Conservation (phyloP, 2,113 vertebrate species). For the Charina bottae region DNA sequence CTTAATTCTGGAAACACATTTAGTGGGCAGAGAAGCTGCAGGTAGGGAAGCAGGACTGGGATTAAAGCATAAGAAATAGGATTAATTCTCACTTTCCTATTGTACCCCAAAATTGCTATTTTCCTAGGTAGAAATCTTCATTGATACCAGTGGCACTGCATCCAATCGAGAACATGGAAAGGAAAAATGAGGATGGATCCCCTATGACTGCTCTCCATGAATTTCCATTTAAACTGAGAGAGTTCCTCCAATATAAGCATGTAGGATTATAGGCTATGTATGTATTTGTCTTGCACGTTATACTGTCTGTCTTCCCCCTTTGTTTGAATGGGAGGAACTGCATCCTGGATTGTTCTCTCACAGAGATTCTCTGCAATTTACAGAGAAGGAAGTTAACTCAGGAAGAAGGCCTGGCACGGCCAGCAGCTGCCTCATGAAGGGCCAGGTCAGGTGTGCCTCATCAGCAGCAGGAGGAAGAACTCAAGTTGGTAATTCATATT, state of each 20-base stretch:
- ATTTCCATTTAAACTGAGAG: too few species aligned
- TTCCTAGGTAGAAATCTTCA: neutral
- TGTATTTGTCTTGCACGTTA: constrained; percentile 21
- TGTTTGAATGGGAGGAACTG: constrained; percentile 12
- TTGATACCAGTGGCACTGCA: neutral
- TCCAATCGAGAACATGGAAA: neutral
- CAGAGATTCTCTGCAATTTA: neutral
- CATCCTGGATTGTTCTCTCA: constrained; percentile 13
- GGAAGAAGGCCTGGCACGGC: too few species aligned
- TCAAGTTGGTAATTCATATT: constrained; percentile 18
- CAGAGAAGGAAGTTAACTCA: too few species aligned
- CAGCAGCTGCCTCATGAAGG: too few species aligned
- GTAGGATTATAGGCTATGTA: too few species aligned
- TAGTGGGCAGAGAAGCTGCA: too few species aligned
- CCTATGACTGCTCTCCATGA: too few species aligned
- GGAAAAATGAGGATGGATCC: neutral
- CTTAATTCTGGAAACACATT: too few species aligned
- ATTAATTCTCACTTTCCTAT: neutral
- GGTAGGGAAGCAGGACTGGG: too few species aligned
- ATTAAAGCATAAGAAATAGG: neutral
- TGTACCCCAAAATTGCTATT: neutral
- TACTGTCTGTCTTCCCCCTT: constrained; percentile 33
- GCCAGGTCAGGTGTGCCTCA: too few species aligned
- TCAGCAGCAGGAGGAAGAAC: too few species aligned
- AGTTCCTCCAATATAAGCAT: too few species aligned